Base-by-base conservation (phyloP, 2,797 vertebrate genomes). In the Gephyroberyx darwinii region DNA sequence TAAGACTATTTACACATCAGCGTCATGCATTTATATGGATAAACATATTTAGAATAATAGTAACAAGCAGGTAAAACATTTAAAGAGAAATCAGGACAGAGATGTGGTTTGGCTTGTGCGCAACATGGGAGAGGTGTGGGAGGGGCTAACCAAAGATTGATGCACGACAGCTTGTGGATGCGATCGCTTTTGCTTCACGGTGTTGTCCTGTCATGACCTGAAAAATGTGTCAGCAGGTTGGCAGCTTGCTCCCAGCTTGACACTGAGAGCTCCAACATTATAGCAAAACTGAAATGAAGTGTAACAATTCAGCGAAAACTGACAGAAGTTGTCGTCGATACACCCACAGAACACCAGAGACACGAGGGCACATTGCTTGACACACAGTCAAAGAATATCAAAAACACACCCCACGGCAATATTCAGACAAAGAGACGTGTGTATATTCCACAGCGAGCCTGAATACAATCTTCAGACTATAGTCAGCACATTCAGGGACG, bases 11-110 rank as follows among this genome's bases (percentile, higher is more conserved):
- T 83, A 88, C 89, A 90, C 19, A 45, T 80, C 73, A 79, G 67
- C 50, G 78, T 83, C 89, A 89, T 91, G 89, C 92, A 81, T 77
- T 72, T 73, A 55, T 50, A 60, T 72, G 57, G 84, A 74, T 67
- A 33, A 57, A 60, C 31, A 70, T 64, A 65, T 72, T 65, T 45
- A 75, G 54, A 79, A 48, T 53, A 66, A 62, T 61, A 52, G 58
- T 64, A 56, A 33, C 51, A 47, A 63, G 31, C 48, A 39, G 10
- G 41, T 58, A n/a, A 13, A 73, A 74, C 7, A 31, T 56, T 63
- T 48, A 31, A 2, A 50, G 56, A 57, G 64, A 71, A 75, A 51
- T 37, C 5, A 19, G 41, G n/a, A 73, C 19, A 60, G 48, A 58
- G 43, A 59, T 19, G 63, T 41, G 57, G 57, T 39, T 16, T 45